Base-by-base conservation (phyloP, 2,113 vertebrate species). In the Oostethus manadensis region DNA sequence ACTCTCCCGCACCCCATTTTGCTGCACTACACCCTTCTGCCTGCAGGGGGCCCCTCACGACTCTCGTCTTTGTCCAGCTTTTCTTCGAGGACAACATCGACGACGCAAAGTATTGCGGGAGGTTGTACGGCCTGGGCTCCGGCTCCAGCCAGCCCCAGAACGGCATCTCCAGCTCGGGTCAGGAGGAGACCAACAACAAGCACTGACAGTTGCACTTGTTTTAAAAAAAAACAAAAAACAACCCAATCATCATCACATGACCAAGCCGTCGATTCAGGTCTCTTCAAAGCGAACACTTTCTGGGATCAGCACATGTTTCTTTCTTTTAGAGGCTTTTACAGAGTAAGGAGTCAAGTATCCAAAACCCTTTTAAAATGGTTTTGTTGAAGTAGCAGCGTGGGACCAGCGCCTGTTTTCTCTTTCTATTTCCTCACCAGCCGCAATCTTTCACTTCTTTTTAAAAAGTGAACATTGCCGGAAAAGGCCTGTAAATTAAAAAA, bases 31-130 rank as follows among this genome's bases (percentile, higher is more conserved):
- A 3, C 9, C 9, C 22, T n/a, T 29, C 43, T n/a, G 8, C n/a
- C 10, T 6, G 14, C 15, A n/a, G 10, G 18, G 13, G 5, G 38
- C n/a, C 1, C 1, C 3, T n/a, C 4, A 42, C 8, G 10, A 58
- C 9, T 26, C n/a, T 13, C 7, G 23, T 42, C 7, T 13, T 2
- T 40, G 1, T 35, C 9, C 80, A 99, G 97, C 88, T 99, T 56
- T 99, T 99, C 85, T 99, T 99, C 71, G 96, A 99, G 79, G 96
- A 99, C 92, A 95, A 95, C 82, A 99, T 99, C 46, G 97, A 99
- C 17, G 97, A 99, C 64, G 95, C 96, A 17, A 99, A 98, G 80
- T 99, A 99, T 68, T 99, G 97, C 44, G 97, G 97, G 68, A 89
- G 95, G 54, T 82, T 99, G 59, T 99, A 99, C 21, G 97, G 97